Conservation (phyloP, 2,113 vertebrate genomes). For the Desmodus rotundus region DNA sequence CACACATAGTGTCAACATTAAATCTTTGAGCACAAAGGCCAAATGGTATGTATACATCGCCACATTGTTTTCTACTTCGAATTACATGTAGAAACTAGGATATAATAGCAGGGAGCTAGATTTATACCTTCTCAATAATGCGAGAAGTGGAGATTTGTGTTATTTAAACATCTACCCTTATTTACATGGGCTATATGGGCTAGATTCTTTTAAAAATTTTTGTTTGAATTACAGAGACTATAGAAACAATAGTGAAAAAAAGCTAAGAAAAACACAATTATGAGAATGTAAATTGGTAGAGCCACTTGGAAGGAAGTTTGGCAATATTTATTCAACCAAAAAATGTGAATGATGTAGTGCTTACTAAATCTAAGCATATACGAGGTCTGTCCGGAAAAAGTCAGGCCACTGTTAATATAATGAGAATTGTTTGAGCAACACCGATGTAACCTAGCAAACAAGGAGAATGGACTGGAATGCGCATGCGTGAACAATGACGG, state of each 20-base stretch:
- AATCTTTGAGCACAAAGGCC: slow-evolving; percentile 37
- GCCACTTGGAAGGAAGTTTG: slow-evolving; percentile 5
- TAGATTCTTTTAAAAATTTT: slow-evolving; percentile 28
- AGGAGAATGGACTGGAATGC: too few relatives aligned
- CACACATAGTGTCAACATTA: background rate
- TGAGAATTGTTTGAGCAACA: too few relatives aligned
- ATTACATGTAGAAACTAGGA: slow-evolving; percentile 19
- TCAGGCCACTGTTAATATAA: too few relatives aligned
- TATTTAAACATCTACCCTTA: slow-evolving; percentile 2
- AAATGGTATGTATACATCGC: background rate
- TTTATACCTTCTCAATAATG: background rate
- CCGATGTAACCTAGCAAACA: too few relatives aligned
- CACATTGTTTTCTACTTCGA: slow-evolving; percentile 30
- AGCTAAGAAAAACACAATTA: background rate
- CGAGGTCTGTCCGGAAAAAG: too few relatives aligned
- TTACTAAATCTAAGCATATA: background rate
- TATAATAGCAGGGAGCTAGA: background rate
- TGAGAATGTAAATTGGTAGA: slow-evolving; percentile 14
- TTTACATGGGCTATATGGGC: background rate
- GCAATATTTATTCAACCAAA: slow-evolving; percentile 30
- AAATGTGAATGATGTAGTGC: background rate
- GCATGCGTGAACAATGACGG: too few relatives aligned
- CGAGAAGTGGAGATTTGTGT: background rate
- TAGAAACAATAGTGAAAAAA: background rate
- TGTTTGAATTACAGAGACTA: background rate